Evolutionary conservation across 1,140 invertebrate genomes (phyloP).

Genomic region (Tetramorium simillimum): DNA sequence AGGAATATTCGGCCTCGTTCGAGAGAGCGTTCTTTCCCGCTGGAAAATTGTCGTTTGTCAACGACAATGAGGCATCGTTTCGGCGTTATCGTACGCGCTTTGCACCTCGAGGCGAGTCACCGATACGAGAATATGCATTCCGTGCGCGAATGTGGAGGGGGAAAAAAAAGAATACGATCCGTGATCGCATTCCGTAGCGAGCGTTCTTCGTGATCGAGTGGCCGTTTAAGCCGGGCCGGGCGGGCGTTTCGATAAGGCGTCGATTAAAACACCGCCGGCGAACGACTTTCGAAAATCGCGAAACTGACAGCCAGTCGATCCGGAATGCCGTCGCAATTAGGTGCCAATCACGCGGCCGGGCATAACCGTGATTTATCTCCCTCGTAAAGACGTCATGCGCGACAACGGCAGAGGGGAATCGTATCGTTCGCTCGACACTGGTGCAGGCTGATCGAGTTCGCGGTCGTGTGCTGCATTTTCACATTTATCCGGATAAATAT

Average conservation of each 20-base stretch:
- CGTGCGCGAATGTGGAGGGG: slow-evolving; percentile 39
- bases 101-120: slow-evolving; percentile 61
- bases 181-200: slow-evolving; percentile 67
- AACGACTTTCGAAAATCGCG: slow-evolving; percentile 58
- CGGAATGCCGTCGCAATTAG: slow-evolving; percentile 59
- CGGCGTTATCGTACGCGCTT: slow-evolving; percentile 64
- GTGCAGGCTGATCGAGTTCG: slow-evolving; percentile 21
- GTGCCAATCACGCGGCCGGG: slow-evolving; percentile 53
- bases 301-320: slow-evolving; percentile 57
- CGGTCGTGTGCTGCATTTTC: slow-evolving; percentile 12
- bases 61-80: slow-evolving; percentile 46
- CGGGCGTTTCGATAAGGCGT: slow-evolving; percentile 51
- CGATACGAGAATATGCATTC: slow-evolving; percentile 67
- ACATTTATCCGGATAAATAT: slow-evolving; percentile 1
- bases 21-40: not conserved
- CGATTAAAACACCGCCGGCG: slow-evolving; percentile 50
- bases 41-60: slow-evolving; percentile 46
- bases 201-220: slow-evolving; percentile 53
- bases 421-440: slow-evolving; percentile 45
- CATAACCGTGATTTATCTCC: slow-evolving; percentile 61
- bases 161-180: slow-evolving; percentile 34
- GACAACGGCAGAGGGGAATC: slow-evolving; percentile 44
- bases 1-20: slow-evolving; percentile 11
- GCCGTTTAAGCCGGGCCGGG: slow-evolving; percentile 52
- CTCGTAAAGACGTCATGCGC: slow-evolving; percentile 58